These are phyloP conservation scores for Prietella phreatophila DNA, from an alignment of 2,113 vertebrate genomes.

Conservation along the genomic window DNA sequence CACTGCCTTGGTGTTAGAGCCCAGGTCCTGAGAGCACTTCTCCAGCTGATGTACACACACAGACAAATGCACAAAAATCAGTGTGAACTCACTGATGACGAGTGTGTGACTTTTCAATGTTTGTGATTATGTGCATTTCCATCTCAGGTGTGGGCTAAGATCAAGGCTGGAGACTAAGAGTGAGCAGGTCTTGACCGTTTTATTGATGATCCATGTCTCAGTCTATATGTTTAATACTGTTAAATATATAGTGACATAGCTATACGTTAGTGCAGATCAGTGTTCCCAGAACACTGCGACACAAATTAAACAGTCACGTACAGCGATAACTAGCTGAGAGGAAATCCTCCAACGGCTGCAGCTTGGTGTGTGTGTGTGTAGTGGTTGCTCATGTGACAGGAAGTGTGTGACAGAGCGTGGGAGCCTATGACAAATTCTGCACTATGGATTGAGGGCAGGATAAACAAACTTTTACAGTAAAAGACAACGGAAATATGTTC, in stretches of 20 bases:
- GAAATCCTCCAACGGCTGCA: conserved; percentile 23
- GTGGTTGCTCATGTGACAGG: conserved; percentile 35
- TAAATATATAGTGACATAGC: neutral
- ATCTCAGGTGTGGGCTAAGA: neutral
- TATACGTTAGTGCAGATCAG: neutral
- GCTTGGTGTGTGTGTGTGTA: neutral
- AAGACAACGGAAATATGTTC: neutral
- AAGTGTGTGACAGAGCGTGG: conserved; percentile 31
- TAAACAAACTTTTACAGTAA: neutral
- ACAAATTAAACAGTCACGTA: neutral
- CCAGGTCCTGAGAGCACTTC: conserved; percentile 92
- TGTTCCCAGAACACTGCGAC: neutral
- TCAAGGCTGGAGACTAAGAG: neutral
- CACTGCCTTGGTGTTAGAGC: conserved; percentile 91
- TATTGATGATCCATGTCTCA: neutral
- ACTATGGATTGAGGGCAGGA: neutral
- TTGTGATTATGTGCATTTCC: neutral
- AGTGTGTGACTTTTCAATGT: neutral
- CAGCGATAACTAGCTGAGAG: neutral
- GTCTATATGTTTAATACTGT: neutral
- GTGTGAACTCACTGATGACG: neutral
- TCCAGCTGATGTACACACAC: conserved; percentile 76
- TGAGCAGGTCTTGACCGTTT: neutral
- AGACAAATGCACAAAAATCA: neutral
- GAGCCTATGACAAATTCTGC: neutral